Evolutionary conservation across 2,888 invertebrate genomes (phyloP).

Genomic region (Diplazon laetatorius): DNA sequence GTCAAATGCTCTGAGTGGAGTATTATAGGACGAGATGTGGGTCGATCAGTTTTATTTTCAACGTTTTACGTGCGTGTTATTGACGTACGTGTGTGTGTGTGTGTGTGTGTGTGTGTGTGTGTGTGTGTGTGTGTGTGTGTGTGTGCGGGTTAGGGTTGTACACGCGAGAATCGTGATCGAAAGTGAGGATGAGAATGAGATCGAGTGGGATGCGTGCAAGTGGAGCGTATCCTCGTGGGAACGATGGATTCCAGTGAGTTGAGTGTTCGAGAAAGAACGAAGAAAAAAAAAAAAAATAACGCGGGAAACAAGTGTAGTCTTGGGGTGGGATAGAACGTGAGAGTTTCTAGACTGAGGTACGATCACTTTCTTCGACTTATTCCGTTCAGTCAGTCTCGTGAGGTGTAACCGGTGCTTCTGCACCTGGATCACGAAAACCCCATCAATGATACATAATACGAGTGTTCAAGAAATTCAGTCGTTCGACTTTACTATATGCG

Average conservation of each 20-base stretch:
- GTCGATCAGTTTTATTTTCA: too few species aligned
- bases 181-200: slow-evolving; percentile 53
- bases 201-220: slow-evolving; percentile 53
- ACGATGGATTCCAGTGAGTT: slow-evolving; percentile 37
- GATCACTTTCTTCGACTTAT: slow-evolving; percentile 51
- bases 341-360: slow-evolving; percentile 58
- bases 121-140: slow-evolving; percentile 11
- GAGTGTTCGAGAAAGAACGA: slow-evolving; percentile 23
- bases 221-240: slow-evolving; percentile 30
- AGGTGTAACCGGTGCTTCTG: not conserved
- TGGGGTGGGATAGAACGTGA: slow-evolving; percentile 43
- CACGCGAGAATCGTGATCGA: slow-evolving; percentile 28
- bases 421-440: slow-evolving; percentile 16
- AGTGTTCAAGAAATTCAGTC: slow-evolving; percentile 7
- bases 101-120: slow-evolving; percentile 21
- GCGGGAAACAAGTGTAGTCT: not conserved
- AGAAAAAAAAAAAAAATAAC: not conserved
- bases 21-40: too few species aligned
- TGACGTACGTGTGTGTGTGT: not conserved
- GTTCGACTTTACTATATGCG: too few species aligned
- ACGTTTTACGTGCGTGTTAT: not conserved
- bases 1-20: too few species aligned
- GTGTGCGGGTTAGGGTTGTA: slow-evolving; percentile 12
- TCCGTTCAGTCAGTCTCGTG: slow-evolving; percentile 49
- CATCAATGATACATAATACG: slow-evolving; percentile 22